These are phyloP conservation scores for Urocyon cinereoargenteus DNA, from an alignment of 2,797 vertebrate species.

Conservation along the genomic window DNA sequence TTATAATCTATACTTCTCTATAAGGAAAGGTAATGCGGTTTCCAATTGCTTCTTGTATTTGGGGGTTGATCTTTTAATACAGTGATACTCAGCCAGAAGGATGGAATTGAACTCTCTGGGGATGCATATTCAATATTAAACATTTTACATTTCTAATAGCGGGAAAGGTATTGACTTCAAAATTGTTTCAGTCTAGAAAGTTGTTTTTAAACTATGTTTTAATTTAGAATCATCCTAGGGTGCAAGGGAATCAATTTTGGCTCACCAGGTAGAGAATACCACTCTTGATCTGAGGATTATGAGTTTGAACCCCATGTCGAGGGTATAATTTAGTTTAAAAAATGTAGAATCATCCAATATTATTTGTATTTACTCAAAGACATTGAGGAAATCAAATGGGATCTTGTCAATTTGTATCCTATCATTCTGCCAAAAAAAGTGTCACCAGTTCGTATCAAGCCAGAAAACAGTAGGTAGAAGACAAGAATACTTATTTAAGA, in stretches of 20 bases:
- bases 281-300: neutral
- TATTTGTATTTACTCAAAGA: constrained; percentile 50
- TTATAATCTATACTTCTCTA: neutral
- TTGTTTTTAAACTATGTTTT: constrained; percentile 41
- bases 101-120: neutral
- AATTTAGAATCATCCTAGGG: neutral
- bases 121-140: neutral
- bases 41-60: neutral
- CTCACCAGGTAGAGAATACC: neutral
- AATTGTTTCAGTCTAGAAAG: constrained; percentile 13
- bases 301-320: neutral
- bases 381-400: neutral
- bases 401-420: neutral
- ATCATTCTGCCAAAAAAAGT: neutral
- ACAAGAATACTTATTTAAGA: neutral
- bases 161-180: neutral
- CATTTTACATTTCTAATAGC: constrained; percentile 37
- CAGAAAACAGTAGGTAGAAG: neutral
- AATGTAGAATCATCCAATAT: neutral
- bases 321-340: neutral
- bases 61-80: neutral
- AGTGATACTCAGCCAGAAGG: neutral
- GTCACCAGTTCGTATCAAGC: constrained; percentile 2
- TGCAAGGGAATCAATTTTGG: neutral
- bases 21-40: neutral